Base-by-base conservation (phyloP, 2,888 invertebrate species). In the Euplagia quadripunctaria region DNA sequence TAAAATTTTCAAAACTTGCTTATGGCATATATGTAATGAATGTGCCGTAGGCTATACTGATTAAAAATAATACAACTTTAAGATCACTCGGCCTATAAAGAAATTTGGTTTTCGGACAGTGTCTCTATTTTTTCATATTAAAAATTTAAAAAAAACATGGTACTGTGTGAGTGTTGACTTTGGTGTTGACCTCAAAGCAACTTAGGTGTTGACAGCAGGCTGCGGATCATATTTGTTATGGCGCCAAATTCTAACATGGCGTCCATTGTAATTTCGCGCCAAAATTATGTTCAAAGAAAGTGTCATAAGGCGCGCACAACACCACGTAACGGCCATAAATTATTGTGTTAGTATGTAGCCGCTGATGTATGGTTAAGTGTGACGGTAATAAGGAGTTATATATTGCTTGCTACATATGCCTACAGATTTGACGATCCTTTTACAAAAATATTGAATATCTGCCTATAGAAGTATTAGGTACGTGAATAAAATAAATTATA, bases 221-320 rank as follows among this genome's bases (percentile, higher is more conserved):
- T 61, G 11, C 31, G 2, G 31, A 61, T 61, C 31, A 31, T 31
- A 14, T 61, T 61, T 31, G 5, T 31, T 61, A 46, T 67, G 51
- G 51, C 16, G 31, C 41, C 14, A 64, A 70, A 70, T 49, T 46
- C 52, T 20, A 71, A 71, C 31, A 55, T 65, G 65, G 31, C 64
- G 31, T n/a, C 16, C 68, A 58, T 68, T 68, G 43, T 61, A 63
- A 68, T 64, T 70, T 66, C 64, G 55, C 75, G 72, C 68, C 82
- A 83, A 75, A 75, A 74, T 70, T 70, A 71, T 68, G 72, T 73
- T 80, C 82, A 74, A 84, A 84, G 83, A 84, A 82, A 84, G 83
- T 82, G 71, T 71, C 73, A 77, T 74, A 46, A 78, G 68, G 74
- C 74, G 79, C 64, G 49, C 64, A 68, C 66, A 58, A 68, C 64